phyloP scores from a whole-genome alignment of 2,797 vertebrate genomes.

The Phalloptychus januarius region DNA sequence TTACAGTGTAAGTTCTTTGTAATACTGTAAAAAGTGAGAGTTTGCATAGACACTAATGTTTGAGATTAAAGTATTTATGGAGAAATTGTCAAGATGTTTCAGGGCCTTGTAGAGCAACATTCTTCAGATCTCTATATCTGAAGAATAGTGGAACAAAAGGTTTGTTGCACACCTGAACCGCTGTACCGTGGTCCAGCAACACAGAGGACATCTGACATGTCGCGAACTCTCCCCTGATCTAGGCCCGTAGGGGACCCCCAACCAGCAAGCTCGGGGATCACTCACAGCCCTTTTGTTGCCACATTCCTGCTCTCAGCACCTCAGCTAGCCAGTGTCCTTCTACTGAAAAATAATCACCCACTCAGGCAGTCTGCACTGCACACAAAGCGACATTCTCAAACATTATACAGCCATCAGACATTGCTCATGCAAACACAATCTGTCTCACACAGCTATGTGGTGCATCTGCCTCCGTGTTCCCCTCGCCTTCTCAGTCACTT shows the following conservation, averaged over 20 bases:
- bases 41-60: conserved; percentile 18
- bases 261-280: conserved; percentile 74
- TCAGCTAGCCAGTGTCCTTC: conserved; percentile 36
- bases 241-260: conserved; percentile 53
- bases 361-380: conserved; percentile 32
- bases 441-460: conserved; percentile 66
- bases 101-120: conserved; percentile 53
- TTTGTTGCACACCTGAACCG: conserved; percentile 78
- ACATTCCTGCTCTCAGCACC: conserved; percentile 54
- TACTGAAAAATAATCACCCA: conserved; percentile 50
- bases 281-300: conserved; percentile 65
- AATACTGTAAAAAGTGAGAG: background rate
- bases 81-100: conserved; percentile 32
- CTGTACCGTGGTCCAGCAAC: conserved; percentile 63
- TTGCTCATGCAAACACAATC: conserved; percentile 73
- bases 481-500: conserved; percentile 32
- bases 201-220: conserved; percentile 69
- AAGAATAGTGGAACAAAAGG: conserved; percentile 76
- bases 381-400: conserved; percentile 63
- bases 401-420: conserved; percentile 66
- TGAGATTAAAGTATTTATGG: conserved; percentile 19
- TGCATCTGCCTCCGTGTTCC: conserved; percentile 41
- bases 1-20: background rate
- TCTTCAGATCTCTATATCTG: conserved; percentile 65
- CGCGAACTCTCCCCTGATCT: conserved; percentile 73